Evolutionary conservation across 2,888 invertebrate genomes (phyloP).

Genomic region (Mesochorus sp.): DNA sequence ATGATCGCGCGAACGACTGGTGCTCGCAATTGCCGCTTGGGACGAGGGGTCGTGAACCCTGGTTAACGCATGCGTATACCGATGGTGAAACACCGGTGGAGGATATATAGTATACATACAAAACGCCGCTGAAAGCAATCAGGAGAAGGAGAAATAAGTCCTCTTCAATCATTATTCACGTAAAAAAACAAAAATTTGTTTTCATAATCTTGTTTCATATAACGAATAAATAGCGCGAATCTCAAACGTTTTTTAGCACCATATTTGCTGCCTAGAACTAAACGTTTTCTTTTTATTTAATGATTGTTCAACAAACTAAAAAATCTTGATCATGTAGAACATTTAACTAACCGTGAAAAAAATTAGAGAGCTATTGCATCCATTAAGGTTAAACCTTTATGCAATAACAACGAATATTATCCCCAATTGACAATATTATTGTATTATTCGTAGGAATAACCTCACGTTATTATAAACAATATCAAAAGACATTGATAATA

Average conservation of each 20-base stretch:
- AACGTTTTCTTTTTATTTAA: background rate
- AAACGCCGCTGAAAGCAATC: conserved; percentile 35
- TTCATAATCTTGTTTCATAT: conserved; percentile 8
- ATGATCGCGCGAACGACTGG: conserved; percentile 62
- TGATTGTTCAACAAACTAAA: background rate
- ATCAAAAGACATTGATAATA: too few species aligned
- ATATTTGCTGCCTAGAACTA: background rate
- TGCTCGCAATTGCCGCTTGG: conserved; percentile 60
- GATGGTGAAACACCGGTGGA: conserved; percentile 49
- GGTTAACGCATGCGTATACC: conserved; percentile 61
- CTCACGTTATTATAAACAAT: too few species aligned
- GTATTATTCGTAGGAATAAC: too few species aligned
- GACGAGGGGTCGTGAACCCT: conserved; percentile 61
- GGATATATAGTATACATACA: conserved; percentile 19
- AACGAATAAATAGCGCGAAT: conserved; percentile 23
- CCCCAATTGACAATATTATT: too few species aligned
- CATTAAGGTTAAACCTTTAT: too few species aligned
- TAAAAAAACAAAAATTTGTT: conserved; percentile 15
- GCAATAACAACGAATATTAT: too few species aligned
- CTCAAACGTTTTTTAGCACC: background rate
- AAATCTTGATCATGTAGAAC: too few species aligned
- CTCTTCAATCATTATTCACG: background rate
- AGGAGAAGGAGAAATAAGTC: background rate
- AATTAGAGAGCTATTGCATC: too few species aligned
- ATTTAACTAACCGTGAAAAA: too few species aligned